phyloP scores from a whole-genome alignment of 1,140 invertebrate genomes.

The Melipona quadrifasciata region DNA sequence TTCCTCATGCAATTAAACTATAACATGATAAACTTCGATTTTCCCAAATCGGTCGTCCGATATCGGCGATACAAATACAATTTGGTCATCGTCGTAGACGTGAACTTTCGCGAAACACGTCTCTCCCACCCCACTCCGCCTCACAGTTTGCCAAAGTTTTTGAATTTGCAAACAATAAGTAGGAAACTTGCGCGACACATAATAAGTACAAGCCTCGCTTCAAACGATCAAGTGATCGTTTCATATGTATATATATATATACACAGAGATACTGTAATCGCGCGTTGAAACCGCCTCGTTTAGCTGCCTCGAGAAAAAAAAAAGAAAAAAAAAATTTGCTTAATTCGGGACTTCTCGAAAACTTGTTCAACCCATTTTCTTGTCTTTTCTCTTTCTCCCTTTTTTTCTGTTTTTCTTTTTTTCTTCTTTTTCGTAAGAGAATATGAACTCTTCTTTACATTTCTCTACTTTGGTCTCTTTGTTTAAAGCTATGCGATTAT shows the following conservation, averaged over 20 bases:
- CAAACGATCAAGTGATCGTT: constrained; percentile 30
- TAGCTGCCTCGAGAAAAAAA: neutral
- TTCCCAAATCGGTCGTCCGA: neutral
- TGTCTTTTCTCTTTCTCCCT: no score
- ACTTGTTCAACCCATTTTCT: constrained; percentile 8
- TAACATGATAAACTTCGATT: neutral
- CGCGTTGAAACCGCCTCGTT: neutral
- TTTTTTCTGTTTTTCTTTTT: no score
- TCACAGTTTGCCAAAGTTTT: neutral
- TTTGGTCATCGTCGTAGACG: constrained; percentile 10
- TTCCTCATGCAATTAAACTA: constrained; percentile 53
- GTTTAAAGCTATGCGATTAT: constrained; percentile 67
- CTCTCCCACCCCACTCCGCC: no score
- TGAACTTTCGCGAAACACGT: neutral
- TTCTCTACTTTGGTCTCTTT: constrained; percentile 67
- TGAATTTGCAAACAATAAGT: neutral
- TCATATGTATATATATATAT: neutral
- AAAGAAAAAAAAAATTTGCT: constrained; percentile 19
- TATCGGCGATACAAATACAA: neutral
- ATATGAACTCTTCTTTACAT: constrained; percentile 57
- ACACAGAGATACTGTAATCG: constrained; percentile 42
- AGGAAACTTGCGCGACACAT: constrained; percentile 7
- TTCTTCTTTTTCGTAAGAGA: constrained; percentile 47
- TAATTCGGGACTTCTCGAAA: constrained; percentile 50
- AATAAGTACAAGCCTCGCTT: constrained; percentile 2